phyloP scores from a whole-genome alignment of 2,888 invertebrate genomes.

The Magallana nippona region DNA sequence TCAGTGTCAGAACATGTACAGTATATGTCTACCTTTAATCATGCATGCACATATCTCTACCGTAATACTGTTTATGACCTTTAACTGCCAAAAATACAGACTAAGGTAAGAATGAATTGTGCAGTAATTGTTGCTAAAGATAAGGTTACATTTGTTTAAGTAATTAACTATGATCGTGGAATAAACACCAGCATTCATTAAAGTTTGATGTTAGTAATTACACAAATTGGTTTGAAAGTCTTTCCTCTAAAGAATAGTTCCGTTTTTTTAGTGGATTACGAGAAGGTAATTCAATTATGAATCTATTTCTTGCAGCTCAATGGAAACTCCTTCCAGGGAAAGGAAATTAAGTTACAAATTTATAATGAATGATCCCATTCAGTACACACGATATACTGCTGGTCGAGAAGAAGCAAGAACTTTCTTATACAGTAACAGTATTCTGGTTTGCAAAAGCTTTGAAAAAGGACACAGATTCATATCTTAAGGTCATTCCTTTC shows the following conservation, averaged over 20 bases:
- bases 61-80: no score
- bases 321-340: not conserved
- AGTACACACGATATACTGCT: no score
- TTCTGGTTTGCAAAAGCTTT: not conserved
- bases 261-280: not conserved
- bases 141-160: not conserved
- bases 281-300: constrained; percentile 4
- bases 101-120: not conserved
- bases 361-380: no score
- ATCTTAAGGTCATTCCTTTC: not conserved
- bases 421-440: no score
- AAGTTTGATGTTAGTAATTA: constrained; percentile 10
- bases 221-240: constrained; percentile 6
- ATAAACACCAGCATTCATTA: not conserved
- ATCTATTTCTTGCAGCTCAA: constrained; percentile 18
- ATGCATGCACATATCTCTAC: no score
- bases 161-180: no score
- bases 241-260: not conserved
- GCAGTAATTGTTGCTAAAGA: not conserved
- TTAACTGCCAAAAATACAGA: not conserved
- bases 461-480: not conserved
- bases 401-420: no score
- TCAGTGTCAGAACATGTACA: no score
- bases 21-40: no score
- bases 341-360: not conserved